Evolutionary conservation across 2,797 vertebrate genomes (phyloP), one percentile per base, ranked within the genome.

Genomic region (Manis pentadactyla): DNA sequence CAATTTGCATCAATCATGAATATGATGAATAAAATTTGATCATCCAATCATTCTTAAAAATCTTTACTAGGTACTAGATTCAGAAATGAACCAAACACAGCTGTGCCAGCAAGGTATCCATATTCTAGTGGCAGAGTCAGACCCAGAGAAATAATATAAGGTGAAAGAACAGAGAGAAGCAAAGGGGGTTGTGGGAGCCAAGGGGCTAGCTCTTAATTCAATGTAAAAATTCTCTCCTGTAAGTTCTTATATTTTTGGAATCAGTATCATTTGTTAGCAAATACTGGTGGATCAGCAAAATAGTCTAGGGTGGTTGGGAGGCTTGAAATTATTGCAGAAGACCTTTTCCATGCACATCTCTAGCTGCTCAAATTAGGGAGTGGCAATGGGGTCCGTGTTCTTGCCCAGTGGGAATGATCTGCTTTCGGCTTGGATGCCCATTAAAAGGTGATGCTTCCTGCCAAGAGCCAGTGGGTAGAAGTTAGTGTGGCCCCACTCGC

Each of bases 21-120:
- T 51, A 55, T 78, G 57, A 84, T 83, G 34, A 93, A n/a, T 78
- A 93, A 61, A 89, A 84, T 51, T 90, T 59, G 42, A 69, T 90
- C 78, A 51, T 59, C n/a, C 21, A 51, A n/a, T 82, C 49, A 93
- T 78, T 93, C 25, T 71, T 61, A 71, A 84, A 68, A 53, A 34
- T 37, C 3, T 51, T 88, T 59, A 77, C 25, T 53, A 51, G 34
- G 31, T 83, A 34, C 29, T 53, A 29, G 37, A 87, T 57, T 63
- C 10, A 71, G 63, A 84, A 77, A 95, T 46, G 49, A 93, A 71
- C 34, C 71, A 89, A 78, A 84, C 34, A 31, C 31, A 55, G 19
- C n/a, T 84, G 69, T 93, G 34, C 25, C 71, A 15, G 42, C 9
- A 21, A 59, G 39, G n/a, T 34, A 68, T 17, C 61, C 61, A 63